Base-by-base conservation (phyloP, 2,797 vertebrate species). In the Tinamus major region DNA sequence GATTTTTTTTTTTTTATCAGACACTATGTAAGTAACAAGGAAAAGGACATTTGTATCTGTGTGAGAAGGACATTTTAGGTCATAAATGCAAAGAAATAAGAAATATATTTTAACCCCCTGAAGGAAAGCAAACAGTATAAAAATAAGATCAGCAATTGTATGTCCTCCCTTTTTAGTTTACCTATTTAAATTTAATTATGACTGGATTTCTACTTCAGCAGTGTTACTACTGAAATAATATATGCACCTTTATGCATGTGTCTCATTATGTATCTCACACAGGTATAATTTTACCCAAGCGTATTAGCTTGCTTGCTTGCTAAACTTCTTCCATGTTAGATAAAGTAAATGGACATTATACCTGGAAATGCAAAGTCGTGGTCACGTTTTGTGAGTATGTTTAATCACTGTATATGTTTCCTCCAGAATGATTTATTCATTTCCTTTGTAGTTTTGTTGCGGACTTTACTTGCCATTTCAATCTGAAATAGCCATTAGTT, bases 351-450 rank as follows among this genome's bases (percentile, higher is more conserved):
- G 79, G 71, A 79, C 79, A 88, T 46, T 59, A 37, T 65, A 79
- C 41, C 29, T 8, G 21, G 88, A 93, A 93, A 93, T 2, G 20
- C 86, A 68, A 70, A 79, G 70, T 82, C 83, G 87, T 48, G 85
- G 80, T 88, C 59, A 77, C 46, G 53, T 79, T 20, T 42, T 29
- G 11, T 71, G 46, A 71, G 18, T 91, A 77, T 81, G 42, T 93
- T 92, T 93, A 95, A 83, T 92, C 83, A 62, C 2, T 0, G 67
- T 49, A 58, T 75, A 27, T 79, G 70, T 94, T 92, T 95, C 69
- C 17, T 72, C 81, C 83, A 72, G 48, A 80, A 75, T 68, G 87
- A 96, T 90, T 93, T 92, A 92, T 88, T 92, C 62, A 35, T n/a
- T 83, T 82, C 68, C 62, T 84, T 90, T 81, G 72, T 89, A 89